Percentiles rank a stretch among this genome's conserved stretches.
These are phyloP conservation scores for Phymanthus crucifer DNA, from an alignment of 92 coral and sea anemone genomes.

Conservation along the genomic window DNA sequence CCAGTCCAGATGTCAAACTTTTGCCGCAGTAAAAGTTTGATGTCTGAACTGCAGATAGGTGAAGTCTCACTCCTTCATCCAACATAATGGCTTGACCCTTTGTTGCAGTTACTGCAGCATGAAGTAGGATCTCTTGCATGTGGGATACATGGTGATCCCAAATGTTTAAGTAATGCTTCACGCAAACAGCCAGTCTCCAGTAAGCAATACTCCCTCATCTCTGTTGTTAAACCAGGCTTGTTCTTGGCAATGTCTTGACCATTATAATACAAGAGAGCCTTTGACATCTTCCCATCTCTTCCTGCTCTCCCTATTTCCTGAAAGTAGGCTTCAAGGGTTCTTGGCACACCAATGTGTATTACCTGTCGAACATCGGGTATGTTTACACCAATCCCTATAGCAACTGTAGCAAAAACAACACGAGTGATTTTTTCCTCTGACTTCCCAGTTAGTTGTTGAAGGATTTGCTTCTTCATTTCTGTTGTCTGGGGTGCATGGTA, in stretches of 20 bases:
- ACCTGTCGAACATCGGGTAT: slow-evolving; percentile 52
- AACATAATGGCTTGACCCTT: too few species aligned
- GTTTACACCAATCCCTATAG: slow-evolving; percentile 58
- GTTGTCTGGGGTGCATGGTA: too few species aligned
- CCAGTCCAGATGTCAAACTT: too few species aligned
- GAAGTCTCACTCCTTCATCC: too few species aligned
- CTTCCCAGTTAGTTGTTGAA: slow-evolving; percentile 37
- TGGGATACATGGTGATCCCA: slow-evolving; percentile 20
- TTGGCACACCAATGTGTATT: slow-evolving; percentile 52
- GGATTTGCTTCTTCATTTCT: slow-evolving; percentile 49
- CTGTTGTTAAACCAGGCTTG: slow-evolving; percentile 48
- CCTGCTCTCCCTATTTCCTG: slow-evolving; percentile 65
- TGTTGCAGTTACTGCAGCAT: slow-evolving; percentile 28
- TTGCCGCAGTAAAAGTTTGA: too few species aligned
- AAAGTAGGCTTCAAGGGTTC: slow-evolving; percentile 43
- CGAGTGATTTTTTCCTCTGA: slow-evolving; percentile 19
- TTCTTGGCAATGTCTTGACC: slow-evolving; percentile 47
- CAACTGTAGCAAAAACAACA: slow-evolving; percentile 58
- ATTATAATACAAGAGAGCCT: slow-evolving; percentile 46
- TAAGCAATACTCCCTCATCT: slow-evolving; percentile 40
- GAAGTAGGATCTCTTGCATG: slow-evolving; percentile 1
- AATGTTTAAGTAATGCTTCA: slow-evolving; percentile 22
- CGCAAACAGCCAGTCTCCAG: slow-evolving; percentile 19
- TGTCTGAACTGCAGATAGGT: too few species aligned
- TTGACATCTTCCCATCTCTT: slow-evolving; percentile 39